phyloP scores from a whole-genome alignment of 2,888 invertebrate genomes.

The Prosapia bicincta region DNA sequence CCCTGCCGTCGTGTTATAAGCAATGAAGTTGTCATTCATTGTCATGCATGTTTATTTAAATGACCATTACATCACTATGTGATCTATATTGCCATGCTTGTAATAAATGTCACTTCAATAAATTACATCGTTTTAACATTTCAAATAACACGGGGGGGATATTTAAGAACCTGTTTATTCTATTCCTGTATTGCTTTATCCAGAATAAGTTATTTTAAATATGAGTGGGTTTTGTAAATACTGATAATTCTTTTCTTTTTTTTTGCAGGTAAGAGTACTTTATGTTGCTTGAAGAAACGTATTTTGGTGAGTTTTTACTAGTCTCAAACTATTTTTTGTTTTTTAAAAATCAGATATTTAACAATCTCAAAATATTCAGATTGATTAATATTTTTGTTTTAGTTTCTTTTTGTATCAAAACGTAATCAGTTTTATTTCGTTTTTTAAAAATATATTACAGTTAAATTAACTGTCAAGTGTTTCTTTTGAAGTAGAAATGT shows the following conservation, averaged over 20 bases:
- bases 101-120: not conserved
- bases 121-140: not conserved
- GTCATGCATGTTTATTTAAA: not conserved
- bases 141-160: not conserved
- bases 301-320: too few species aligned
- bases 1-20: not conserved
- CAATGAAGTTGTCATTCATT: slow-evolving; percentile 2
- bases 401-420: too few species aligned
- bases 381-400: too few species aligned
- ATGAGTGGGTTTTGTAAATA: not conserved
- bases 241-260: not conserved
- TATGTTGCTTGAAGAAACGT: too few species aligned
- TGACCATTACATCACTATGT: not conserved
- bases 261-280: not conserved
- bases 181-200: not conserved
- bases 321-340: too few species aligned
- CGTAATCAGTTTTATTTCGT: too few species aligned
- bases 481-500: too few species aligned
- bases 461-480: too few species aligned
- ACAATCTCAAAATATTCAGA: too few species aligned
- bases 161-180: not conserved
- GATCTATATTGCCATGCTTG: not conserved
- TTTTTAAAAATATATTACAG: too few species aligned
- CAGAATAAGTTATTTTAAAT: not conserved
- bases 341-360: too few species aligned